These are phyloP conservation scores for Tarsius wallacei DNA, from an alignment of 2,797 vertebrate genomes.

Conservation along the genomic window DNA sequence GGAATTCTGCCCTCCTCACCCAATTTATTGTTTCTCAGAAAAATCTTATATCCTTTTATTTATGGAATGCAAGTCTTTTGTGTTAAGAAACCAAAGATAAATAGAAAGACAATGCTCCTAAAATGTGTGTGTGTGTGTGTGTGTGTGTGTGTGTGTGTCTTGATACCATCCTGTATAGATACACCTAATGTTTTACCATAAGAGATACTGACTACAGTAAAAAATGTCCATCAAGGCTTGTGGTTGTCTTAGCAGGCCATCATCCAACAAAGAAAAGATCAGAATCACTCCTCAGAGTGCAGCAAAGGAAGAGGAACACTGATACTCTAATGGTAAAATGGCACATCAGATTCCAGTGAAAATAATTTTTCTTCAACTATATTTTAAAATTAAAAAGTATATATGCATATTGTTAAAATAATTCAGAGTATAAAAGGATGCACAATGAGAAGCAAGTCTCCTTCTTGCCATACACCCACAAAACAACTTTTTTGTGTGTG, in stretches of 20 bases:
- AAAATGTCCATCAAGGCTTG: not conserved
- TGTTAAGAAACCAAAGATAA: conserved; percentile 86
- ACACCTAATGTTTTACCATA: not conserved
- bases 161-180: not conserved
- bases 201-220: not conserved
- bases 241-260: not conserved
- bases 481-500: not conserved
- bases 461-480: not conserved
- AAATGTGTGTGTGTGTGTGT: too few relatives aligned
- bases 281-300: not conserved
- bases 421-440: not conserved
- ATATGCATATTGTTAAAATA: not conserved
- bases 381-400: conserved; percentile 37
- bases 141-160: too few relatives aligned
- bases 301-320: not conserved
- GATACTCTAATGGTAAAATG: not conserved
- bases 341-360: not conserved
- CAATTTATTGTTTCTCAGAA: conserved; percentile 63
- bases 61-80: conserved; percentile 82
- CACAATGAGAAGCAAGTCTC: not conserved
- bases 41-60: conserved; percentile 74
- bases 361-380: not conserved
- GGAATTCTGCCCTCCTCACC: not conserved
- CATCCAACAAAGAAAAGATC: not conserved
- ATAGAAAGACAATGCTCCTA: conserved; percentile 57